Evolutionary conservation across 64 coral and sea anemone species (phyloP).

Genomic region (Catalaphyllia jardinei): DNA sequence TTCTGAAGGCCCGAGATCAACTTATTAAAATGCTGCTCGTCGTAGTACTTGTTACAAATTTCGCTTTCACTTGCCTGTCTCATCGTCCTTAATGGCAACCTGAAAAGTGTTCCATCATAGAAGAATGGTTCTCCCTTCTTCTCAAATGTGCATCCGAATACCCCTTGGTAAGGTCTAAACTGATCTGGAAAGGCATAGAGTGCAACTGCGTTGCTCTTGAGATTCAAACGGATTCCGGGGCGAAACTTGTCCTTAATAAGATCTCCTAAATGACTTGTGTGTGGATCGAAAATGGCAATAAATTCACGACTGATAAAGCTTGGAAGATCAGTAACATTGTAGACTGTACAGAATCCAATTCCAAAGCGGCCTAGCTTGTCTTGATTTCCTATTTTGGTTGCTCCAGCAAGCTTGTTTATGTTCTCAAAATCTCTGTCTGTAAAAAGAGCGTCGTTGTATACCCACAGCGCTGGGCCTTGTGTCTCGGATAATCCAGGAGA

Average conservation of each 20-base stretch:
- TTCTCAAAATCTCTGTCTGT: slow-evolving; percentile 97
- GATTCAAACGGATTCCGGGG: slow-evolving; percentile 86
- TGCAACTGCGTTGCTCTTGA: slow-evolving; percentile 75
- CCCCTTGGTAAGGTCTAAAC: slow-evolving; percentile 83
- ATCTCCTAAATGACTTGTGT: slow-evolving; percentile 74
- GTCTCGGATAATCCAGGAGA: slow-evolving; percentile 82
- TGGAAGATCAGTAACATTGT: slow-evolving; percentile 92
- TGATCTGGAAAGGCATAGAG: slow-evolving; percentile 82
- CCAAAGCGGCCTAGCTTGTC: slow-evolving; percentile 93
- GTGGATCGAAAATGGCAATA: slow-evolving; percentile 93
- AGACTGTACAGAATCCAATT: slow-evolving; percentile 85
- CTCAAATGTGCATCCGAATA: slow-evolving; percentile 78
- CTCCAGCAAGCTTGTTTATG: slow-evolving; percentile 91
- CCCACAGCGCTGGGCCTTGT: slow-evolving; percentile 92
- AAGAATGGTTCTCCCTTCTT: slow-evolving; percentile 43
- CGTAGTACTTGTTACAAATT: slow-evolving; percentile 83
- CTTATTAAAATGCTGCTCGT: slow-evolving; percentile 36
- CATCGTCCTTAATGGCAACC: slow-evolving; percentile 90
- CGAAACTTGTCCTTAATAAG: slow-evolving; percentile 86
- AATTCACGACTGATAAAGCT: slow-evolving; percentile 96
- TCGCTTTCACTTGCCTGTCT: slow-evolving; percentile 83
- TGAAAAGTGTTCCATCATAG: slow-evolving; percentile 92
- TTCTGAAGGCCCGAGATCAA: slow-evolving; percentile 66
- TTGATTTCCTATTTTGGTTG: slow-evolving; percentile 73
- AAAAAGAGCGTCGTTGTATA: slow-evolving; percentile 89